Evolutionary conservation across 2,113 vertebrate species (phyloP).

Genomic region (Arvicanthis niloticus): DNA sequence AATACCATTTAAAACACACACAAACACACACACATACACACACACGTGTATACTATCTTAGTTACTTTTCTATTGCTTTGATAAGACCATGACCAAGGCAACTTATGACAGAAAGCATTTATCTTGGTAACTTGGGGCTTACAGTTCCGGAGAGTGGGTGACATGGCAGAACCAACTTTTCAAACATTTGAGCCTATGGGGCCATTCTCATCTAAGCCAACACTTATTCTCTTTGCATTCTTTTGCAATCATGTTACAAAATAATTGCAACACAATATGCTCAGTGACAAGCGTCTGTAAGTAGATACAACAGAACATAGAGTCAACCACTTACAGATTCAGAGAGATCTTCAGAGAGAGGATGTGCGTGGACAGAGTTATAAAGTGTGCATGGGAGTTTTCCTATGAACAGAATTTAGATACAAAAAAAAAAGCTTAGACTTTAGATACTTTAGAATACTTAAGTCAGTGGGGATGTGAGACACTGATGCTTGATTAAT

Average conservation of each 20-base stretch:
- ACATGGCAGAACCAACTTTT: not conserved
- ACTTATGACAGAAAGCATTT: not conserved
- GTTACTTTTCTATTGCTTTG: not conserved
- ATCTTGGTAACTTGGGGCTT: not conserved
- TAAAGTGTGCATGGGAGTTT: not conserved
- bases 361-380: fast-evolving
- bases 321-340: not conserved
- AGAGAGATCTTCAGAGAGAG: not conserved
- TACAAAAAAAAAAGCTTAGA: not conserved
- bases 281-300: not conserved
- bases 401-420: not conserved
- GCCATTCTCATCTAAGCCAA: no score
- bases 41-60: not conserved
- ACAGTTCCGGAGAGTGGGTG: not conserved
- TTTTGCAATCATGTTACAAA: not conserved
- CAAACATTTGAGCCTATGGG: not conserved
- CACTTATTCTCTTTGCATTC: not conserved
- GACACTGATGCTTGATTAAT: not conserved
- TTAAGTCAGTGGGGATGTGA: not conserved
- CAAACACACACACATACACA: no score
- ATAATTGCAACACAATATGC: not conserved
- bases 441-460: not conserved
- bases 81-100: not conserved
- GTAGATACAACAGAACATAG: not conserved
- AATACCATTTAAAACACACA: not conserved